Conservation (phyloP, 2,797 vertebrate genomes). For the Apogon talboti region DNA sequence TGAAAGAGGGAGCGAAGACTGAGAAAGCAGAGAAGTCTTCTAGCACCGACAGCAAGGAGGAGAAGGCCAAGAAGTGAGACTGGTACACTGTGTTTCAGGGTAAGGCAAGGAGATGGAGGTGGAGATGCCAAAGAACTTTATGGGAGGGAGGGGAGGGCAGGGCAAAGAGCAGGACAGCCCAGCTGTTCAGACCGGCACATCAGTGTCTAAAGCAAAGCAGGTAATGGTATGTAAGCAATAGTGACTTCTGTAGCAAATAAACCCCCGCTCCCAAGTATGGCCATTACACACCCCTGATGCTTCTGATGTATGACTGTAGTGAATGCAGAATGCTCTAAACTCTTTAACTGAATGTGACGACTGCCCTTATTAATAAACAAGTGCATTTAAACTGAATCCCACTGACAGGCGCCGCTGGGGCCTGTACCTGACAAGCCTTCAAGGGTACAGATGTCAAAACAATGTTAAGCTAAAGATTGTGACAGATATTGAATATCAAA, state of each 20-base stretch:
- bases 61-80: slow-evolving; percentile 83
- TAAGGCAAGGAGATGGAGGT: slow-evolving; percentile 16
- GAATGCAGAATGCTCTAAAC: slow-evolving; percentile 85
- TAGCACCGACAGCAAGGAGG: slow-evolving; percentile 83
- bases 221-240: slow-evolving; percentile 82
- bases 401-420: slow-evolving; percentile 46
- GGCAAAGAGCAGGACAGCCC: slow-evolving; percentile 34
- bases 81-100: slow-evolving; percentile 29
- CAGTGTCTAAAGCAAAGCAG: slow-evolving; percentile 66
- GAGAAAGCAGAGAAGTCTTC: slow-evolving; percentile 88
- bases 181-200: slow-evolving; percentile 69
- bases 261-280: slow-evolving; percentile 68
- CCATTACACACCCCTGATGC: slow-evolving; percentile 75
- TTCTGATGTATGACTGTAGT: slow-evolving; percentile 87
- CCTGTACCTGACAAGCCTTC: slow-evolving; percentile 66
- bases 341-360: slow-evolving; percentile 85
- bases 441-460: slow-evolving; percentile 69
- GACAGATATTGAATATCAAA: slow-evolving; percentile 58
- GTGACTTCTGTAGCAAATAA: slow-evolving; percentile 80
- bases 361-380: slow-evolving; percentile 82
- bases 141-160: slow-evolving; percentile 37
- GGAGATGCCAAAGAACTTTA: slow-evolving; percentile 72
- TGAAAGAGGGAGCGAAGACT: slow-evolving; percentile 59
- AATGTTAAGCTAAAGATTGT: slow-evolving; percentile 68
- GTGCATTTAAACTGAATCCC: slow-evolving; percentile 89